Percentiles rank a stretch among this genome's conserved stretches.
phyloP scores from a whole-genome alignment of 92 coral and sea anemone genomes.

The Hydrozoanthus gracilis region DNA sequence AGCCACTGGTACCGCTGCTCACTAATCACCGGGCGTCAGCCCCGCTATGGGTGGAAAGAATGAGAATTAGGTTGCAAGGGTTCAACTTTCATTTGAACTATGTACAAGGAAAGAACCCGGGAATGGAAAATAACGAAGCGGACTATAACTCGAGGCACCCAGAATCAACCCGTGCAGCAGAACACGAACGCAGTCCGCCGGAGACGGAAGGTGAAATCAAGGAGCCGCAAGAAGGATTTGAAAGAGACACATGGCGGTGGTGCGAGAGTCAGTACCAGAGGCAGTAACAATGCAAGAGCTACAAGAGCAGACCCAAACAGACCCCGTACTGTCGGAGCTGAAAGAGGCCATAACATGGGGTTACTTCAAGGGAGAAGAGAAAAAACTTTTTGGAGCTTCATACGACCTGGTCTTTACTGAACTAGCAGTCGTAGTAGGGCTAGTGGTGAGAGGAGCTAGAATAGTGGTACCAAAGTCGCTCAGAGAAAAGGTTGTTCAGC shows the following conservation, averaged over 20 bases:
- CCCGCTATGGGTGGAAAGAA: constrained; percentile 38
- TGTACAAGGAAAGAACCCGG: constrained; percentile 55
- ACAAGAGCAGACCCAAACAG: constrained; percentile 13
- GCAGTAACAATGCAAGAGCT: background rate
- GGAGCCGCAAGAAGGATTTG: constrained; percentile 26
- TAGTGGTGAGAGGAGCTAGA: constrained; percentile 40
- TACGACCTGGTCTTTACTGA: constrained; percentile 48
- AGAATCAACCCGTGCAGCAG: background rate
- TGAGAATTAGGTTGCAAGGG: constrained; percentile 48
- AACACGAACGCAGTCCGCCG: background rate
- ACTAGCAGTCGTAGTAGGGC: too few species aligned
- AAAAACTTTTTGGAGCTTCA: constrained; percentile 4
- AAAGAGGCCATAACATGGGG: constrained; percentile 28
- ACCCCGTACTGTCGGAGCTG: constrained; percentile 3
- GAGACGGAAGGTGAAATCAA: background rate
- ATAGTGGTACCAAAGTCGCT: constrained; percentile 43
- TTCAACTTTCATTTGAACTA: constrained; percentile 49
- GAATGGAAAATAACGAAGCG: constrained; percentile 50
- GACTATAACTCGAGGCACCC: constrained; percentile 60
- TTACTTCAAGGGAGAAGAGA: constrained; percentile 39
- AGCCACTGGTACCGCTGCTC: constrained; percentile 39
- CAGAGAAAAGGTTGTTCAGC: too few species aligned
- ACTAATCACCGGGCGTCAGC: constrained; percentile 23
- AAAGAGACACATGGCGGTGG: constrained; percentile 10
- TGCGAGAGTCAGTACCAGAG: constrained; percentile 37